Conservation (phyloP, 2,113 vertebrate species). For the Dermatemys mawii region DNA sequence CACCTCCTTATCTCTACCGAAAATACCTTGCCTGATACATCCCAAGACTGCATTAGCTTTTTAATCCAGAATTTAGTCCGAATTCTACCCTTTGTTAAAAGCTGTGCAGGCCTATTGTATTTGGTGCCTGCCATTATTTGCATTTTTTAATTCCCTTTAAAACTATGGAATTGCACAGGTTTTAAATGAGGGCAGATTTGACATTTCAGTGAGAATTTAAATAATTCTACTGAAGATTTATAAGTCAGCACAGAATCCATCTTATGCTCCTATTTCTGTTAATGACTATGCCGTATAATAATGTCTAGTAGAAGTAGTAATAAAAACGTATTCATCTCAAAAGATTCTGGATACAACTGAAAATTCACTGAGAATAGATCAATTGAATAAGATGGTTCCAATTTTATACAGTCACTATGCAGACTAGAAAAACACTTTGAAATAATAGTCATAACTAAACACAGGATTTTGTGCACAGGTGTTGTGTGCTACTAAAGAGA, state of each 20-base stretch:
- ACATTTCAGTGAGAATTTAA: neutral
- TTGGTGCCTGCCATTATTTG: neutral
- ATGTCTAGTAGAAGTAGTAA: neutral
- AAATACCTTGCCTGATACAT: too few species aligned
- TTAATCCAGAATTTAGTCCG: too few species aligned
- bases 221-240: neutral
- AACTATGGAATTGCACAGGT: neutral
- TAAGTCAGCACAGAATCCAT: neutral
- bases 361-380: too few species aligned
- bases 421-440: neutral
- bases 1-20: too few species aligned
- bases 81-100: neutral
- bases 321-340: neutral
- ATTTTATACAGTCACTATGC: conserved; percentile 20
- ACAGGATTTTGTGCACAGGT: neutral
- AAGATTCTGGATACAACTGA: too few species aligned
- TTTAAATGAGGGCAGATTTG: neutral
- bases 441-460: conserved; percentile 26
- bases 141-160: neutral
- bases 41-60: too few species aligned
- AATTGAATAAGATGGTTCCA: too few species aligned
- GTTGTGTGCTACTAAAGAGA: neutral
- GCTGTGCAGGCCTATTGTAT: neutral
- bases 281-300: neutral
- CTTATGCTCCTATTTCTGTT: neutral